Conservation (phyloP, 2,888 invertebrate genomes). For the Gerosis bhagava region DNA sequence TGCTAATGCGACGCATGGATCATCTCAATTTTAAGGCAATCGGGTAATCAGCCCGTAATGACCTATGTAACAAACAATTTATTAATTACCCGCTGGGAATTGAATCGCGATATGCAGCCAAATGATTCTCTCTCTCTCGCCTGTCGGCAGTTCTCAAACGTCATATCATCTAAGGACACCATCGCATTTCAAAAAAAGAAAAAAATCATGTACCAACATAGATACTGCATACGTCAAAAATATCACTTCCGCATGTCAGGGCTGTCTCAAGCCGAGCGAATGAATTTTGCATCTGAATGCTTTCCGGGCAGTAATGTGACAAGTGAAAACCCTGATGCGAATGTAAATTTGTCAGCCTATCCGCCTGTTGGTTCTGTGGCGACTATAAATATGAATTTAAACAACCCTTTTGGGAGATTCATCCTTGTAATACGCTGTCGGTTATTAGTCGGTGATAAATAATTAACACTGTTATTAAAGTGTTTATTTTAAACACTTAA, state of each 20-base stretch:
- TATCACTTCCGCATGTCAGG: slow-evolving; percentile 73
- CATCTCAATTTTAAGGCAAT: too few species aligned
- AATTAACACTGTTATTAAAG: too few species aligned
- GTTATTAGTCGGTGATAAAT: too few species aligned
- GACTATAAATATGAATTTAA: slow-evolving; percentile 14
- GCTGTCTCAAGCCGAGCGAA: slow-evolving; percentile 59
- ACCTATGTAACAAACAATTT: too few species aligned
- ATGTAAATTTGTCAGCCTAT: slow-evolving; percentile 25
- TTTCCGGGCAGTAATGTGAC: slow-evolving; percentile 70
- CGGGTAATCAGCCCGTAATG: too few species aligned
- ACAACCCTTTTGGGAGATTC: slow-evolving; percentile 11
- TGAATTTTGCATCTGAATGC: slow-evolving; percentile 76
- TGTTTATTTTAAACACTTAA: too few species aligned
- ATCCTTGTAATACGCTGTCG: slow-evolving; percentile 3
- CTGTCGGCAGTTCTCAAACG: slow-evolving; percentile 15
- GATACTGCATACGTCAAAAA: slow-evolving; percentile 60
- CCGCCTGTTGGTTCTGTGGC: slow-evolving; percentile 9
- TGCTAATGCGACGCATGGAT: too few species aligned
- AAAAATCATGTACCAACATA: slow-evolving; percentile 10
- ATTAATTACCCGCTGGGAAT: too few species aligned
- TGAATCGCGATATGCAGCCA: too few species aligned
- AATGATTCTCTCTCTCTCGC: too few species aligned
- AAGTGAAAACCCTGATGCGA: slow-evolving; percentile 64
- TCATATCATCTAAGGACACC: slow-evolving; percentile 9
- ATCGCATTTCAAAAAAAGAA: slow-evolving; percentile 10